phyloP scores from a whole-genome alignment of 2,888 invertebrate species.

The Eristalis arbustorum region DNA sequence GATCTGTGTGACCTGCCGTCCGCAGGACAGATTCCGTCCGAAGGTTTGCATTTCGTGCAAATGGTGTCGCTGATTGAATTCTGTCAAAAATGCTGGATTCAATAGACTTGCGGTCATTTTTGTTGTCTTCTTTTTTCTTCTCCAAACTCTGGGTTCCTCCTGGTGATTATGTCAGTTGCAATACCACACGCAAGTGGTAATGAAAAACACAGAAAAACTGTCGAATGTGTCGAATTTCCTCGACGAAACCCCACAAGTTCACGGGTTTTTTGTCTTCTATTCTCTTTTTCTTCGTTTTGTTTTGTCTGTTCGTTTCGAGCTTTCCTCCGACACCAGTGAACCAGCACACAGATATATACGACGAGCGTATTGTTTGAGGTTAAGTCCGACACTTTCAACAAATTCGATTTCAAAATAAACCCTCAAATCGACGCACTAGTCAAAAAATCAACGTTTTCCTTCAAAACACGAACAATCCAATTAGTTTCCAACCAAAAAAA shows the following conservation, averaged over 20 bases:
- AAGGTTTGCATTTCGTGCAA: conserved; percentile 72
- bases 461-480: conserved; percentile 30
- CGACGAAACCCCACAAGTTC: conserved; percentile 55
- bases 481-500: conserved; percentile 55
- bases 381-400: conserved; percentile 36
- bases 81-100: conserved; percentile 76
- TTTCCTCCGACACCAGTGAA: not conserved
- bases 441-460: not conserved
- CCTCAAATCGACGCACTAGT: not conserved
- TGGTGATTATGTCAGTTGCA: conserved; percentile 11
- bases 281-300: not conserved
- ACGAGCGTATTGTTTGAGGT: conserved; percentile 11
- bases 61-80: conserved; percentile 71
- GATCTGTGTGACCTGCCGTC: conserved; percentile 76
- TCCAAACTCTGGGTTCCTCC: too few relatives aligned
- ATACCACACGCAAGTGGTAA: conserved; percentile 46
- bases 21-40: conserved; percentile 75
- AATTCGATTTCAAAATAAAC: not conserved
- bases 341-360: not conserved
- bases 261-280: conserved; percentile 12
- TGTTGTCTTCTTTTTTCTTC: not conserved
- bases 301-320: conserved; percentile 7
- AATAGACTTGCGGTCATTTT: conserved; percentile 77
- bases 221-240: conserved; percentile 28
- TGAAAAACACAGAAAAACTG: conserved; percentile 41